These are phyloP conservation scores for Siphlonurus alternatus DNA, from an alignment of 2,888 invertebrate species.

Conservation along the genomic window DNA sequence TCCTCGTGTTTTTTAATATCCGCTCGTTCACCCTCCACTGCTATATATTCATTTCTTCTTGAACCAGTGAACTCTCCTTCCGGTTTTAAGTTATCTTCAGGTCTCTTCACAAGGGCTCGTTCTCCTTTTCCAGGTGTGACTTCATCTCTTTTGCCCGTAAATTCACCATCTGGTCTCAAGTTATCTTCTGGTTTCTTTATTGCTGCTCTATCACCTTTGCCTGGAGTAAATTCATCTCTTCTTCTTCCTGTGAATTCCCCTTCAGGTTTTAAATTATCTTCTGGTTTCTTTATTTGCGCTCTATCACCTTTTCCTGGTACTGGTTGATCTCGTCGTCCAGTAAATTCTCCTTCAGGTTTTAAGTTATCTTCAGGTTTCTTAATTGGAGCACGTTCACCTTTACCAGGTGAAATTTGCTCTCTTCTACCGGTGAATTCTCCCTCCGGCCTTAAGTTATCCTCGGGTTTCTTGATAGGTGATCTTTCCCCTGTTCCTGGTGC, in stretches of 20 bases:
- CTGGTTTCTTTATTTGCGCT: conserved; percentile 14
- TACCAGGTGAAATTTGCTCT: background rate
- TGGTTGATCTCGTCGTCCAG: conserved; percentile 13
- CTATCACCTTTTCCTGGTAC: conserved; percentile 13
- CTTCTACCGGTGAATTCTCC: conserved; percentile 22
- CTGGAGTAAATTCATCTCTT: conserved; percentile 18
- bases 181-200: conserved; percentile 19
- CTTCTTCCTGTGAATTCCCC: conserved; percentile 22
- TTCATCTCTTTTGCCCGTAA: conserved; percentile 21
- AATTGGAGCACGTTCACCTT: conserved; percentile 15
- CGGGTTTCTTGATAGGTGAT: conserved; percentile 20
- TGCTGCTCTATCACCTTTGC: conserved; percentile 23
- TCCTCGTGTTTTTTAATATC: conserved; percentile 45
- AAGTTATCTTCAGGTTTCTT: conserved; percentile 18
- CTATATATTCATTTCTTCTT: conserved; percentile 27
- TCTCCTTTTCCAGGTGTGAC: conserved; percentile 19
- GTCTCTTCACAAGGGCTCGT: conserved; percentile 19
- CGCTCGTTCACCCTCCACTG: conserved; percentile 26
- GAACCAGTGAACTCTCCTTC: conserved; percentile 16
- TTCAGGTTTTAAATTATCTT: conserved; percentile 22
- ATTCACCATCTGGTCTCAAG: conserved; percentile 28
- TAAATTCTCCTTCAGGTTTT: conserved; percentile 22
- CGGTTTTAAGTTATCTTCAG: conserved; percentile 11
- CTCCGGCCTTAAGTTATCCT: conserved; percentile 23
- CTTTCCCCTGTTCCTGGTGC: conserved; percentile 13